Evolutionary conservation across 2,113 vertebrate genomes (phyloP).

Genomic region (Macquaria australasica): DNA sequence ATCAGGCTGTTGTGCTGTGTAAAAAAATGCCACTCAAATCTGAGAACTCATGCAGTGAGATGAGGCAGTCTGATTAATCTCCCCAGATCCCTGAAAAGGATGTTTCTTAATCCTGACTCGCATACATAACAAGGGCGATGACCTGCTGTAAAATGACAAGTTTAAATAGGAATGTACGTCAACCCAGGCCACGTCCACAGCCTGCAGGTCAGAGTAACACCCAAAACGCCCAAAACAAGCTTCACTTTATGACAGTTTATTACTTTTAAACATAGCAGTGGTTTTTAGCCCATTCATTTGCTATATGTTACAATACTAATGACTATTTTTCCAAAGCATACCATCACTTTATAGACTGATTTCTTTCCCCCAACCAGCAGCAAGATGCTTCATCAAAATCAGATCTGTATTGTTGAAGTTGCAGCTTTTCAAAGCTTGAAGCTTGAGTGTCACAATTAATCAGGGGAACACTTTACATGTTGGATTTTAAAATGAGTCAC

Average conservation of each 20-base stretch:
- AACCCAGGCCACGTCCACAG: background rate
- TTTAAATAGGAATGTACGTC: slow-evolving; percentile 14
- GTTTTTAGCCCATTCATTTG: background rate
- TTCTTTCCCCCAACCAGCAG: background rate
- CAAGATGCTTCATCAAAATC: background rate
- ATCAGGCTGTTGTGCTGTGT: background rate
- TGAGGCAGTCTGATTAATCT: background rate
- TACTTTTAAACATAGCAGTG: background rate
- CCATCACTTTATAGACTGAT: background rate
- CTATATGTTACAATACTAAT: background rate
- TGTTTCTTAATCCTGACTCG: background rate
- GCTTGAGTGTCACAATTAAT: background rate
- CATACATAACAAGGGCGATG: slow-evolving; percentile 13
- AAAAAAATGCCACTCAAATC: background rate
- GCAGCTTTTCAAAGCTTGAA: background rate
- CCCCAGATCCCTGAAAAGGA: background rate
- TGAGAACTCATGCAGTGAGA: background rate
- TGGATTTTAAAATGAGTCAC: background rate
- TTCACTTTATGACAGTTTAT: background rate
- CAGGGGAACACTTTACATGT: background rate
- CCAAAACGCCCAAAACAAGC: background rate
- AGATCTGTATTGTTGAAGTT: background rate
- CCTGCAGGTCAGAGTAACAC: background rate
- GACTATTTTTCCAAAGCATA: background rate
- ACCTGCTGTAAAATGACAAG: slow-evolving; percentile 16